Evolutionary conservation across 2,113 vertebrate species (phyloP), one percentile per base, ranked within the genome.

Genomic region (Anolis sagrei): DNA sequence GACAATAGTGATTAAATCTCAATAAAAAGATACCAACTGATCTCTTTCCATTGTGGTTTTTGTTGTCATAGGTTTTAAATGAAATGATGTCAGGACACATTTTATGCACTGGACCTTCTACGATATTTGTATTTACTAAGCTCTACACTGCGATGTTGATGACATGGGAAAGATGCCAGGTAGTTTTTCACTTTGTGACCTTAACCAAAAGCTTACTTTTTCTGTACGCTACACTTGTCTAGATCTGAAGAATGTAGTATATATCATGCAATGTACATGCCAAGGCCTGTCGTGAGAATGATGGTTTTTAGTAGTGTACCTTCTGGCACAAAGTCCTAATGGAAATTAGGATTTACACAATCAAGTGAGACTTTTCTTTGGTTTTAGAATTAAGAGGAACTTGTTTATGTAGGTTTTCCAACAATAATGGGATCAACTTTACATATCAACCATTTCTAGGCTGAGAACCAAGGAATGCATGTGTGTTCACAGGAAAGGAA

Each of bases 221-320:
- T 94, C 51, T 51, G 75, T 49, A 92, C 88, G 90, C 87, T 92
- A 89, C 88, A 79, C 86, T 92, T 93, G 91, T 91, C 90, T 80
- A 16, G 75, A 91, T 92, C 61, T 80, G 87, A 91, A 86, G 76
- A 88, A 61, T 73, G 34, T 79, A 82, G 58, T 88, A 79, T 82
- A 87, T 89, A 92, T 70, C 86, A 36, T 70, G 44, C 76, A 73
- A 91, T 51, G 62, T 29, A 23, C 62, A 2, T 88, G 90, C 86
- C 0, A 0, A 76, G 58, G 61, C 49, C 1, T 14, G 80, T 58
- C 11, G 3, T 21, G 77, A 78, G 77, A 84, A 87, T 90, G 87
- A 89, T 88, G 83, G 78, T 90, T 87, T 92, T 95, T 92, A 90
- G n/a, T 61, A 90, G 83, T 90, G 80, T 83, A 74, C 66, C 34